Percentiles rank a stretch among this genome's conserved stretches.
These are phyloP conservation scores for Orchestes rusci DNA, from an alignment of 2,888 invertebrate species.

Conservation along the genomic window DNA sequence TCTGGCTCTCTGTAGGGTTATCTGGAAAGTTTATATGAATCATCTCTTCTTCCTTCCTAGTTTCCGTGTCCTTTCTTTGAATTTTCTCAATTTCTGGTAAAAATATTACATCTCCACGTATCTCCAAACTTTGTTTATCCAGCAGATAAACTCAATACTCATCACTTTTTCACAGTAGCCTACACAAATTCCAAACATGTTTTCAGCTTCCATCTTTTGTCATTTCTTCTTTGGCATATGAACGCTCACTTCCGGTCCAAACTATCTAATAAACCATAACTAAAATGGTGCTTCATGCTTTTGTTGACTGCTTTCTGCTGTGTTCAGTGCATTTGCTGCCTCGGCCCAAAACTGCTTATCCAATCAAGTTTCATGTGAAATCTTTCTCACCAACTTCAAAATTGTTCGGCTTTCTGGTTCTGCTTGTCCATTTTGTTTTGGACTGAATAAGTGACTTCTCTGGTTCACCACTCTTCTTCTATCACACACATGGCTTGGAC, in stretches of 20 bases:
- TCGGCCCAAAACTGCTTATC: too few relatives aligned
- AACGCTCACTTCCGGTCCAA: background rate
- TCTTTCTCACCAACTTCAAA: too few relatives aligned
- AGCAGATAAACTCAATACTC: conserved; percentile 21
- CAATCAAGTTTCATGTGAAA: too few relatives aligned
- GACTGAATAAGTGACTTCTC: background rate
- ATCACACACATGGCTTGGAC: background rate
- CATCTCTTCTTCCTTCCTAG: background rate
- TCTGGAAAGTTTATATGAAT: background rate
- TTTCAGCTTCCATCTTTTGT: too few relatives aligned
- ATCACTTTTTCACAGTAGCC: conserved; percentile 20
- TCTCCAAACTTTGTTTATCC: conserved; percentile 8
- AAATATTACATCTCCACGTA: conserved; percentile 12
- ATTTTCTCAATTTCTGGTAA: conserved; percentile 1
- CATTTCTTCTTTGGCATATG: background rate
- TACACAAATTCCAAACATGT: too few relatives aligned
- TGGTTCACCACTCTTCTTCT: background rate
- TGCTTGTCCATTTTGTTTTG: conserved; percentile 1
- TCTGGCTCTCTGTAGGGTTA: too few relatives aligned
- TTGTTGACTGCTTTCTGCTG: too few relatives aligned
- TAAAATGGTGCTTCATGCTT: too few relatives aligned
- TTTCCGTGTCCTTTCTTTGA: too few relatives aligned
- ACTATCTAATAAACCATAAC: too few relatives aligned
- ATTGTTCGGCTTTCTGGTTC: conserved; percentile 1
- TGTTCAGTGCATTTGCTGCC: too few relatives aligned